These are phyloP conservation scores for Tetramorium bicarinatum DNA, from an alignment of 2,888 invertebrate species.

Conservation along the genomic window DNA sequence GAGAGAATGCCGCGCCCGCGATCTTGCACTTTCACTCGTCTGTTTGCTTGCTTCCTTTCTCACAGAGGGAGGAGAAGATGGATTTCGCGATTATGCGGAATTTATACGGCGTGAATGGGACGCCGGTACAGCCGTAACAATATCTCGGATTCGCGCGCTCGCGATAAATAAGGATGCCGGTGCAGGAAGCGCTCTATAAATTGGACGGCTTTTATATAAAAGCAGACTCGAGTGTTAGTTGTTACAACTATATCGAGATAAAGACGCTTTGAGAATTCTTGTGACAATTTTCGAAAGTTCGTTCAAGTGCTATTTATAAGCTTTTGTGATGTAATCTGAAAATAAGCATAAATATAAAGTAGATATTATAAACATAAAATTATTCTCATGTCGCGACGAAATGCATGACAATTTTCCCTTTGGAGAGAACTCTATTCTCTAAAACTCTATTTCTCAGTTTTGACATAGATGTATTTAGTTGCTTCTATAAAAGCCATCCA, in stretches of 20 bases:
- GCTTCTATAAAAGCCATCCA: slow-evolving; percentile 11
- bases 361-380: not conserved
- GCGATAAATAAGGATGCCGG: slow-evolving; percentile 50
- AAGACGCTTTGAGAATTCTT: slow-evolving; percentile 3
- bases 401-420: not conserved
- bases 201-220: slow-evolving; percentile 53
- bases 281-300: not conserved
- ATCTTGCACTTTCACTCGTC: slow-evolving; percentile 56
- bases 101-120: slow-evolving; percentile 57
- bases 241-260: slow-evolving; percentile 21
- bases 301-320: not conserved
- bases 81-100: slow-evolving; percentile 54
- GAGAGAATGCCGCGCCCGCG: slow-evolving; percentile 34
- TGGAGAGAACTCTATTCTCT: not conserved
- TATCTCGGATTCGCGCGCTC: slow-evolving; percentile 47
- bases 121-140: slow-evolving; percentile 52
- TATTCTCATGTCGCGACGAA: not conserved
- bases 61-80: slow-evolving; percentile 32
- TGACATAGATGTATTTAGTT: not conserved
- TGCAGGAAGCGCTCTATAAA: slow-evolving; percentile 46
- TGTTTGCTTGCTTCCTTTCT: slow-evolving; percentile 47
- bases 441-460: not conserved
- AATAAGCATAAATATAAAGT: not conserved
- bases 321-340: not conserved
- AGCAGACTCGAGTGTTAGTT: not conserved